Base-by-base conservation (phyloP, 2,888 invertebrate species). In the Zeuzera pyrina region DNA sequence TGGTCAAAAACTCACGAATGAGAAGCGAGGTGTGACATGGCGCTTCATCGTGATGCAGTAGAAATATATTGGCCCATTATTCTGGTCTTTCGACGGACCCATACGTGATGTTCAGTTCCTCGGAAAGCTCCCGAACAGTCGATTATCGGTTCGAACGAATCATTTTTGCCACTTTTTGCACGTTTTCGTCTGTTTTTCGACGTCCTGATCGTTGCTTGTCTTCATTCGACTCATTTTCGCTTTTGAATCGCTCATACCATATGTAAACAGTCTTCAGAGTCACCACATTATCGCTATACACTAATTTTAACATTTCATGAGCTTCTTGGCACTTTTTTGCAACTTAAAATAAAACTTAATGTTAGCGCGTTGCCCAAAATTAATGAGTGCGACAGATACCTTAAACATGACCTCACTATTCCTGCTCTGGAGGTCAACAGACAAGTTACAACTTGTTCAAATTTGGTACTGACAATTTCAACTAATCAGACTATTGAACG, bases 301-400 rank as follows among this genome's bases (percentile, higher is more conserved):
- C 15, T 13, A n/a, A 28, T 28, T 28, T 28, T 28, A 28, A 28
- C 28, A 28, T 28, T 28, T 28, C 28, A 28, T 14, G 28, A 13
- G 13, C 15, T 28, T 15, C 28, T 13, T 28, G 14, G 28, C 28
- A 28, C 28, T 28, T 8, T 28, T 28, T 28, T 11, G 28, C 15
- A 21, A 21, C 21, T 21, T 21, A 21, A 21, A 21, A 21, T 21
- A 21, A 21, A n/a, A n/a, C n/a, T n/a, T n/a, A n/a, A n/a, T n/a
- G n/a, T n/a, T n/a, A n/a, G n/a, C n/a, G n/a, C n/a, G n/a, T n/a
- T n/a, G n/a, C n/a, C n/a, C n/a, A n/a, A n/a, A n/a, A n/a, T n/a
- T n/a, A n/a, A n/a, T n/a, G 8, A 21, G 21, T 7, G 21, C 21
- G 21, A 21, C 21, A 21, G 21, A 21, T 21, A 21, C 21, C 1